A percentile compares a stretch with the other conserved stretches of the same genome.
These are phyloP conservation scores for Glaucomys volans DNA, from an alignment of 2,113 vertebrate species.

Conservation along the genomic window DNA sequence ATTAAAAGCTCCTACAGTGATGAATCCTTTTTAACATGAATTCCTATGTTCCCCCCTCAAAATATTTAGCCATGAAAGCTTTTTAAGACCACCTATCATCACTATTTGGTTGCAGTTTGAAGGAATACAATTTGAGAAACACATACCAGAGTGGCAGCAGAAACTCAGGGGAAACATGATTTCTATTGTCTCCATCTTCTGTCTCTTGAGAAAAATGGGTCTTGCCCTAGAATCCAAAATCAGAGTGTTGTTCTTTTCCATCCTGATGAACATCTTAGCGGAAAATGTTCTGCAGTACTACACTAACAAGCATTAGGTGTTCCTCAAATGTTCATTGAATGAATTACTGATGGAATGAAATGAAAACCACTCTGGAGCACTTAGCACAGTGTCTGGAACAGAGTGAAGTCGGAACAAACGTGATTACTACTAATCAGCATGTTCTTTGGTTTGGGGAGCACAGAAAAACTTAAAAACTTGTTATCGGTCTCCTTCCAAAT, in stretches of 20 bases:
- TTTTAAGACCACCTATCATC: background rate
- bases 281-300: background rate
- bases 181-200: background rate
- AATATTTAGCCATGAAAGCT: conserved; percentile 13
- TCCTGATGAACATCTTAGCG: background rate
- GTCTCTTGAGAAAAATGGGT: background rate
- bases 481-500: background rate
- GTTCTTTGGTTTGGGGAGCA: background rate
- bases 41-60: background rate
- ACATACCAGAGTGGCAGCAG: background rate
- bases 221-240: conserved; percentile 11
- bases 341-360: conserved; percentile 43
- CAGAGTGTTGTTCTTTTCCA: background rate
- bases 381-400: background rate
- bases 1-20: background rate
- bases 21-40: background rate
- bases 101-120: conserved; percentile 1
- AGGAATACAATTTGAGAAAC: background rate
- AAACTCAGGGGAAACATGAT: background rate
- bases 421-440: background rate
- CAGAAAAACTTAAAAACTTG: conserved; percentile 25
- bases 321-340: background rate
- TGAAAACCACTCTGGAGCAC: background rate
- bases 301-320: background rate
- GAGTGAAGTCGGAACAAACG: conserved; percentile 33